These are phyloP conservation scores for Propithecus perrieri DNA, from an alignment of 2,797 vertebrate species.

Conservation along the genomic window DNA sequence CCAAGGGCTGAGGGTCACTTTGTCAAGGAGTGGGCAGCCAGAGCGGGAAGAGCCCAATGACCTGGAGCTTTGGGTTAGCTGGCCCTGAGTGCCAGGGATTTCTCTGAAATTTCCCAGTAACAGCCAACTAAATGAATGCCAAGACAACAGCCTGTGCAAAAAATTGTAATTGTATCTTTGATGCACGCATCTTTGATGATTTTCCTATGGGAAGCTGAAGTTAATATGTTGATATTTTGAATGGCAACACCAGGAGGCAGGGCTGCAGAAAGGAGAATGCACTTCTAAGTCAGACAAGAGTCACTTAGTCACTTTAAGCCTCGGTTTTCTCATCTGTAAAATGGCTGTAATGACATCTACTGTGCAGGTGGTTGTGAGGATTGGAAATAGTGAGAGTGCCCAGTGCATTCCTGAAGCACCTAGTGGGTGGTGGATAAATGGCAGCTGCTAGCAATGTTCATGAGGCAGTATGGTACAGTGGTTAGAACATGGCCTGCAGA, in stretches of 20 bases:
- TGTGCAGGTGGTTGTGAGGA: neutral
- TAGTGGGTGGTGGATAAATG: neutral
- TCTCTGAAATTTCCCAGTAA: conserved; percentile 42
- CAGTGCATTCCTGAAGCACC: neutral
- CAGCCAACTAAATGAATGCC: conserved; percentile 1
- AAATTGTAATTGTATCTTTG: neutral
- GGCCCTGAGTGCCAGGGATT: neutral
- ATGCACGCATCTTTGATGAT: neutral
- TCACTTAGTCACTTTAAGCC: neutral
- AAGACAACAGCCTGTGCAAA: neutral
- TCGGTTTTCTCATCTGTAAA: conserved; percentile 5
- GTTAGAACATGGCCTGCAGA: neutral
- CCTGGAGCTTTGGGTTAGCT: neutral
- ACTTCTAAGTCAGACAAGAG: neutral
- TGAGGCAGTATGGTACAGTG: neutral
- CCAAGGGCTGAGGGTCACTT: neutral
- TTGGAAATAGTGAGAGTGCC: neutral
- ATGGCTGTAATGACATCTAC: neutral
- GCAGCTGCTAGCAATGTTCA: neutral
- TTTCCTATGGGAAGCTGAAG: conserved; percentile 40
- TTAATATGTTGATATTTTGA: neutral
- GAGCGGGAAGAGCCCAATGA: neutral
- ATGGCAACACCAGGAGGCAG: neutral
- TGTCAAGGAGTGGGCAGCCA: neutral
- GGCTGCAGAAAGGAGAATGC: neutral